Base-by-base conservation (phyloP, 1,140 invertebrate species). In the Telenomus remus region DNA sequence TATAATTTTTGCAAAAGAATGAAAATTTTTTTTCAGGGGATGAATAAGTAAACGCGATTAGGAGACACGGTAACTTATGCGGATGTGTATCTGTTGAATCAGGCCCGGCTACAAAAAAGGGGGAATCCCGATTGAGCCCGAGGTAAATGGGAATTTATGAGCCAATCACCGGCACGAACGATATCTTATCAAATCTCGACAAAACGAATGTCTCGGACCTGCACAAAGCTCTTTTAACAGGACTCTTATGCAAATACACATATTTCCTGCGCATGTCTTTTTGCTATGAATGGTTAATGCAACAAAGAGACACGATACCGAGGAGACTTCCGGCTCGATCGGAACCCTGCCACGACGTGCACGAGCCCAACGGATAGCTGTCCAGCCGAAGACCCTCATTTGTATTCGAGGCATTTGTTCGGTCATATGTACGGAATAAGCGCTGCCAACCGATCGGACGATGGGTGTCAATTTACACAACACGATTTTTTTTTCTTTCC, bases 111-210 rank as follows among this genome's bases (percentile, higher is more conserved):
- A 51, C 47, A 65, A 65, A 71, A 64, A 53, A 10, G 10, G 11
- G 5, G 35, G 43, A 59, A 35, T 44, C 69, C 60, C 35, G 61
- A 27, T 27, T 27, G n/a, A n/a, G 19, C 19, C 19, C 53, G 66
- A 74, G 53, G 63, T 63, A 74, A 63, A 74, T 68, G 63, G 61
- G 34, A 51, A 74, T 74, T 74, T 60, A 74, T 50, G 70, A 66
- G 54, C 70, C 48, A 73, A 73, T 73, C 70, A 73, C 34, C 13
- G 49, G 10, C 43, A 27, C 12, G 34, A n/a, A 42, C 65, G 70
- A 74, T 74, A 74, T 66, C 70, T 74, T 74, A 74, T 74, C 70
- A 66, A 74, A 74, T 74, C 61, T 61, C 19, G 47, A 65, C 70
- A 65, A 66, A 74, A 66, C 56, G 70, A 66, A 74, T 74, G 61